Conservation (phyloP, 2,113 vertebrate genomes). For the Heloderma charlesbogerti region DNA sequence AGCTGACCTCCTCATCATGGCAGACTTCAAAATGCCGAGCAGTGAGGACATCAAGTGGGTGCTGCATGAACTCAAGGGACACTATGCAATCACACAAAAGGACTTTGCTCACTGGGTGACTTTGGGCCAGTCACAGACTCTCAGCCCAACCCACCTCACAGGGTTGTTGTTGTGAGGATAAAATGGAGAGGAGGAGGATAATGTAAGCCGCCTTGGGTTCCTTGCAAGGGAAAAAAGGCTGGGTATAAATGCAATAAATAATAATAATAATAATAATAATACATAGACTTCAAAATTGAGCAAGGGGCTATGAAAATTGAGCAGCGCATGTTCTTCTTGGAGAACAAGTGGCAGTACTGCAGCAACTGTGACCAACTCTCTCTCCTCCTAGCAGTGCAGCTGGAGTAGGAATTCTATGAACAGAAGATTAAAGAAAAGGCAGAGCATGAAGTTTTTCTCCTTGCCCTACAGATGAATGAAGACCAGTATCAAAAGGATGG, state of each 20-base stretch:
- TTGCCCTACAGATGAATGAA: conserved; percentile 97
- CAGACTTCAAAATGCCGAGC: conserved; percentile 96
- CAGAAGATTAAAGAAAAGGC: conserved; percentile 97
- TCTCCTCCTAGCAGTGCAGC: conserved; percentile 86
- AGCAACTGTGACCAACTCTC: conserved; percentile 79
- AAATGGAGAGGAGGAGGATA: too few relatives aligned
- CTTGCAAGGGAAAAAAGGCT: too few relatives aligned
- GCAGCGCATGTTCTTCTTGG: conserved; percentile 94
- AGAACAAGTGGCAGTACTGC: conserved; percentile 91
- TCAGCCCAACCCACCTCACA: too few relatives aligned
- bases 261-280: conserved; percentile 91
- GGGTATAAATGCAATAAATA: conserved; percentile 81
- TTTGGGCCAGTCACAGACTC: too few relatives aligned
- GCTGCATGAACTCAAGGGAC: conserved; percentile 95
- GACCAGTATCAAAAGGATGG: conserved; percentile 98
- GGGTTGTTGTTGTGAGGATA: too few relatives aligned
- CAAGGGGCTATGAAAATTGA: conserved; percentile 92
- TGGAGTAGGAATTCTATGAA: conserved; percentile 92
- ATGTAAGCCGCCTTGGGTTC: too few relatives aligned
- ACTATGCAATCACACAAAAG: conserved; percentile 99
- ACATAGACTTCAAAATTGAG: conserved; percentile 94
- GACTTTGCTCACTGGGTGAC: conserved; percentile 63
- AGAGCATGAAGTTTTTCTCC: conserved; percentile 96
- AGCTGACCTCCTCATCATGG: conserved; percentile 94
- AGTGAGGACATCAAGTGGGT: conserved; percentile 98